Percentiles rank a stretch among this genome's conserved stretches.
These are phyloP conservation scores for Pammene aurita DNA, from an alignment of 2,888 invertebrate genomes.

Conservation along the genomic window DNA sequence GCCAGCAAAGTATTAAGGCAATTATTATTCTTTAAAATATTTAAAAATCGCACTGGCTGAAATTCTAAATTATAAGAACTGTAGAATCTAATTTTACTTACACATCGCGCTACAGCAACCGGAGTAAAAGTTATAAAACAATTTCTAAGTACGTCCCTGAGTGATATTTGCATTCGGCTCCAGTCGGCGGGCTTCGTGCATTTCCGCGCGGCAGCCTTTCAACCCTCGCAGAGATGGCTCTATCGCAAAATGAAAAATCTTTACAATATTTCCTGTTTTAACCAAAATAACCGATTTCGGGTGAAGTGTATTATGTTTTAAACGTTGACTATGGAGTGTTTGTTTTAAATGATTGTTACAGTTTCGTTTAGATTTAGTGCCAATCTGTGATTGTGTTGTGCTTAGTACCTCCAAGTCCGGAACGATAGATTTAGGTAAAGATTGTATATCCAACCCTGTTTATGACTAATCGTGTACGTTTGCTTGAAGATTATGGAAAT, in stretches of 20 bases:
- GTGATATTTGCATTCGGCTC: conserved; percentile 72
- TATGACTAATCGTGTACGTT: conserved; percentile 24
- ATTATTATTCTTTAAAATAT: too few species aligned
- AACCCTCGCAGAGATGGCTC: conserved; percentile 75
- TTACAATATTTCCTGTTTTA: conserved; percentile 66
- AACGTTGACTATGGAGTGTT: conserved; percentile 48
- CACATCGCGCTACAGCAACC: too few species aligned
- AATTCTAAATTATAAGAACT: too few species aligned
- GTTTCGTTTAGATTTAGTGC: conserved; percentile 54
- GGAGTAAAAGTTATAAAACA: not conserved
- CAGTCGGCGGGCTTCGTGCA: conserved; percentile 69
- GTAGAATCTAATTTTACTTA: too few species aligned
- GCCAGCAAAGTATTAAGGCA: too few species aligned
- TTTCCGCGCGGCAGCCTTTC: conserved; percentile 72
- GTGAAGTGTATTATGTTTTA: conserved; percentile 59
- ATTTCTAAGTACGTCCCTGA: conserved; percentile 61
- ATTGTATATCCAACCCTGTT: conserved; percentile 24
- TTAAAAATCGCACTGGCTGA: too few species aligned
- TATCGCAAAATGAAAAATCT: conserved; percentile 71
- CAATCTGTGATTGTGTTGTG: conserved; percentile 70
- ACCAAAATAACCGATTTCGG: conserved; percentile 56
- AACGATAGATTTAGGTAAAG: conserved; percentile 39
- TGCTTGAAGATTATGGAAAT: not conserved
- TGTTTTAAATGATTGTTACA: conserved; percentile 54
- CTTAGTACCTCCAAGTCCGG: conserved; percentile 42